Base-by-base conservation (phyloP, 2,113 vertebrate genomes). In the Hypomesus transpacificus region DNA sequence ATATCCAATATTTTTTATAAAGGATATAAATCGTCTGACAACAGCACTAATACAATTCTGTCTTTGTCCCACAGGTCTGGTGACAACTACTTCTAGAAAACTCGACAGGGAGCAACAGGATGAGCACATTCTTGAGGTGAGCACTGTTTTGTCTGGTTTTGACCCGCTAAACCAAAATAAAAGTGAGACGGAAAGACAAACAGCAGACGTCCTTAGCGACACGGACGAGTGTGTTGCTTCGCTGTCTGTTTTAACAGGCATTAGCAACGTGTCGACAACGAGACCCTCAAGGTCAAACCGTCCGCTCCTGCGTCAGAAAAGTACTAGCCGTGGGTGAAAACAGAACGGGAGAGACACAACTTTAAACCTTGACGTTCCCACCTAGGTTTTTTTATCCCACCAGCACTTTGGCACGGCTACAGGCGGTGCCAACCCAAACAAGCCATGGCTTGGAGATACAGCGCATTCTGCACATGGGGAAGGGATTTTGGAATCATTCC, bases 111-210 rank as follows among this genome's bases (percentile, higher is more conserved):
- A 99, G 56, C 96, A 98, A 73, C 97, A 99, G 62, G 92, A 84
- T 8, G 97, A 99, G 66, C 97, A 99, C 82, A 94, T 98, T 87
- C 83, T 99, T 20, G 97, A 99, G 94, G 97, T 98, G 90, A 93
- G 82, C 13, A 0, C 51, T 50, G 28, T 68, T 80, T 70, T 70
- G 13, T n/a, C 2, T 34, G 22, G 54, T 57, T 65, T 59, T 65
- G 39, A 1, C 39, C 46, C 66, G 3, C 46, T 64, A 46, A 70
- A 24, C 18, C 67, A 28, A 34, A 22, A 13, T 1, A 69, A 16
- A 14, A 63, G 18, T n/a, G 6, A 70, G n/a, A 14, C 5, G 28
- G 28, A 16, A 56, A 20, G 16, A 59, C n/a, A 39, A 18, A 56
- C 20, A 22, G n/a, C 39, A n/a, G 8, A 22, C 53, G 16, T 70